Evolutionary conservation across 2,888 invertebrate species (phyloP), one percentile per base, ranked within the genome.

Genomic region (Brachycybe producta): DNA sequence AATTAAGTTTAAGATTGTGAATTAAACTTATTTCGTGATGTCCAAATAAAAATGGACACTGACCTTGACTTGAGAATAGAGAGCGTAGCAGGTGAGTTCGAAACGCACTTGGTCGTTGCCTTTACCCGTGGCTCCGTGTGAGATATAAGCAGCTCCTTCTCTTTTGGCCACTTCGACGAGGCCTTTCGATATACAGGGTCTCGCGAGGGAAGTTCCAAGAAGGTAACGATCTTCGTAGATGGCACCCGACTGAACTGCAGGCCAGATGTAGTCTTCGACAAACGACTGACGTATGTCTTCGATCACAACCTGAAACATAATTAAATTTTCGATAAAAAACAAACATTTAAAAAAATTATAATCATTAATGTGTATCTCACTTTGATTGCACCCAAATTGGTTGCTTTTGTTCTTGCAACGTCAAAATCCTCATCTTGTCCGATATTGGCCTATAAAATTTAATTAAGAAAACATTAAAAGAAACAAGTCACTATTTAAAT

Each of bases 41-140:
- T 3, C 30, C 15, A 28, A 35, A 19, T 46, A 8, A 34, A 23
- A 53, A 39, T 35, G 19, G 21, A 11, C 1, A 21, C 57, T 60
- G 66, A 85, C 84, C 75, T 84, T 75, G 28, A 84, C 74, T 57
- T 75, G 70, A 0, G 85, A 84, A 69, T 77, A 77, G 28, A 86
- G 69, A 0, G 84, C 81, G 62, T 82, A 84, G 26, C 81, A 79
- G 46, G 79, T 76, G 40, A 86, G 69, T 63, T 88, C 87, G 64
- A 88, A 87, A 55, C 87, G 73, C 13, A 87, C 80, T 76, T 87
- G 87, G 64, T 87, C 86, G 59, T 88, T 88, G 35, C 87, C 87
- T 67, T 87, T 88, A 2, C 86, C 87, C 0, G 86, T 87, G 2
- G 87, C 86, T 1, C 87, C 86, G 59, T 87, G 87, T 0, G 84